Conservation (phyloP, 2,797 vertebrate genomes). For the Ara ararauna region DNA sequence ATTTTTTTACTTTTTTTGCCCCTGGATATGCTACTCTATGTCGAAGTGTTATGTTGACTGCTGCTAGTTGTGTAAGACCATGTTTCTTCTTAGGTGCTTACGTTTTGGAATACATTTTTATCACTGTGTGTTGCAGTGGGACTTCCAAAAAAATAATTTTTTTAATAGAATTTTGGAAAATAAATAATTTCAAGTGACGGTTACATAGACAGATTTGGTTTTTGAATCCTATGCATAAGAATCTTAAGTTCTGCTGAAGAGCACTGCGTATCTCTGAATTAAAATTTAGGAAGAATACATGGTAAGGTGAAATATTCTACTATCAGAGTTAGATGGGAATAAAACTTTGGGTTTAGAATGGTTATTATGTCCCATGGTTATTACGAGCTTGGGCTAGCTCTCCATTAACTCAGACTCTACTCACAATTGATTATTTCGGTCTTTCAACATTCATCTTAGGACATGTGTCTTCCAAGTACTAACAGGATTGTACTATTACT, state of each 20-base stretch:
- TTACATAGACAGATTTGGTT: rapidly evolving
- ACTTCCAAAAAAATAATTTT: background rate
- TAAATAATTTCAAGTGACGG: background rate
- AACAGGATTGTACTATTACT: background rate
- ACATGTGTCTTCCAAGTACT: background rate
- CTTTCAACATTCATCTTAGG: background rate
- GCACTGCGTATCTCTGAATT: background rate
- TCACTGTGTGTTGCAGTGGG: background rate
- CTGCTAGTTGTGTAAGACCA: background rate
- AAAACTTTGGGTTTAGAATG: background rate
- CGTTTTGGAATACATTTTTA: background rate
- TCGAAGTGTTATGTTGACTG: background rate
- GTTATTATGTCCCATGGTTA: background rate
- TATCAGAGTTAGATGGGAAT: background rate
- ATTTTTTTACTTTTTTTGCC: background rate
- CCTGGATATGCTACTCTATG: background rate
- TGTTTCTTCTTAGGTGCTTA: background rate
- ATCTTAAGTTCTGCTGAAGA: background rate
- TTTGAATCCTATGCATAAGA: background rate
- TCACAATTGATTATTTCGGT: background rate
- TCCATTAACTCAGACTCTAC: background rate
- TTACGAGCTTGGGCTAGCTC: background rate
- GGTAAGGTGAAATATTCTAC: background rate
- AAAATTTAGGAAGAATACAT: background rate
- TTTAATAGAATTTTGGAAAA: background rate